Percentiles rank a stretch among this genome's conserved stretches.
These are phyloP conservation scores for Gnathonemus longibarbis DNA, from an alignment of 2,113 vertebrate species.

Conservation along the genomic window DNA sequence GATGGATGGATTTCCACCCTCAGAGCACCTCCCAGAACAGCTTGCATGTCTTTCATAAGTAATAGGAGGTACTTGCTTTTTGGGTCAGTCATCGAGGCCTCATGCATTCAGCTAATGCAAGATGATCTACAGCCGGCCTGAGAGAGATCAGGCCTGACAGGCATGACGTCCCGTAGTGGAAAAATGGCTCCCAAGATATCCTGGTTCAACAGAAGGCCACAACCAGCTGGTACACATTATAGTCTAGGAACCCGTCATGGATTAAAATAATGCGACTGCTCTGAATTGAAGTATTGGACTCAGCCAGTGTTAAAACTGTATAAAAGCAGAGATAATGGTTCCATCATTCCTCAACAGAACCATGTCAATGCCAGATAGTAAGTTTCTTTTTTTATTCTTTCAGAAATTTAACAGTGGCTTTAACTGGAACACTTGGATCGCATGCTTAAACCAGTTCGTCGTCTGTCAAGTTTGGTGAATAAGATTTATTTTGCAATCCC, in stretches of 20 bases:
- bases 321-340: background rate
- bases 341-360: background rate
- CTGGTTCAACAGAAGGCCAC: constrained; percentile 14
- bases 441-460: background rate
- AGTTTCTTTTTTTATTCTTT: background rate
- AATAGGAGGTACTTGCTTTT: background rate
- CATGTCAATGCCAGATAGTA: background rate
- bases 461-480: background rate
- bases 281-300: background rate
- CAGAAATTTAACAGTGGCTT: background rate
- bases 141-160: constrained; percentile 2
- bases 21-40: background rate
- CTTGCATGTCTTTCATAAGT: background rate
- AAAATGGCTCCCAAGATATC: background rate
- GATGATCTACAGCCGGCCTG: background rate
- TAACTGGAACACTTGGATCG: background rate
- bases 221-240: background rate
- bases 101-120: background rate
- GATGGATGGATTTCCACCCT: background rate
- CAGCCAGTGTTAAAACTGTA: background rate
- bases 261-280: background rate
- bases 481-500: background rate
- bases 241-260: background rate
- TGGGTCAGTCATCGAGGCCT: background rate
- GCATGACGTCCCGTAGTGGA: background rate